phyloP scores from a whole-genome alignment of 2,888 invertebrate species.

The Spisula subtruncata region DNA sequence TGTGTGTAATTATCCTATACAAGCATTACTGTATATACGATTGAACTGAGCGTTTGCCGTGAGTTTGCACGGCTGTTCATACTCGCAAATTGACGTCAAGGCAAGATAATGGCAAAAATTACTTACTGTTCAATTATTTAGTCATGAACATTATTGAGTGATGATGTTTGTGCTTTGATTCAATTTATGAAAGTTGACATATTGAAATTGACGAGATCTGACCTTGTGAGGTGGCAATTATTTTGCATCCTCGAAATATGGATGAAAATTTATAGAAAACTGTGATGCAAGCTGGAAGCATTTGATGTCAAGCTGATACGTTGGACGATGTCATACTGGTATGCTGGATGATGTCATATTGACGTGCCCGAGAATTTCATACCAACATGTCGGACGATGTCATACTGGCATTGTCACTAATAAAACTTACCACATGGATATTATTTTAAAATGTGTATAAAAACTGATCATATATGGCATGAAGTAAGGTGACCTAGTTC shows the following conservation, averaged over 20 bases:
- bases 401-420: neutral
- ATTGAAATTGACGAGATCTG: neutral
- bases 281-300: too few relatives aligned
- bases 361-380: too few relatives aligned
- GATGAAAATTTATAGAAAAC: neutral
- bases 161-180: neutral
- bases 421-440: neutral
- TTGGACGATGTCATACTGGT: too few relatives aligned
- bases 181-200: neutral
- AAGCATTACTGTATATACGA: constrained; percentile 16
- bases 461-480: neutral
- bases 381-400: too few relatives aligned
- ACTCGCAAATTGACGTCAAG: neutral
- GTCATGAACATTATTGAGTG: neutral
- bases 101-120: neutral
- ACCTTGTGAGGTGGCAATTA: neutral
- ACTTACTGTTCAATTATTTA: neutral
- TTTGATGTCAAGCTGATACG: too few relatives aligned
- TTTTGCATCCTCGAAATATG: neutral
- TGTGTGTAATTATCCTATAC: neutral
- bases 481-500: neutral
- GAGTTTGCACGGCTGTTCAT: neutral
- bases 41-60: neutral
- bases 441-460: neutral
- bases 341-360: too few relatives aligned